Conservation (phyloP, 2,888 invertebrate species). For the Drosophila flavopinicola region DNA sequence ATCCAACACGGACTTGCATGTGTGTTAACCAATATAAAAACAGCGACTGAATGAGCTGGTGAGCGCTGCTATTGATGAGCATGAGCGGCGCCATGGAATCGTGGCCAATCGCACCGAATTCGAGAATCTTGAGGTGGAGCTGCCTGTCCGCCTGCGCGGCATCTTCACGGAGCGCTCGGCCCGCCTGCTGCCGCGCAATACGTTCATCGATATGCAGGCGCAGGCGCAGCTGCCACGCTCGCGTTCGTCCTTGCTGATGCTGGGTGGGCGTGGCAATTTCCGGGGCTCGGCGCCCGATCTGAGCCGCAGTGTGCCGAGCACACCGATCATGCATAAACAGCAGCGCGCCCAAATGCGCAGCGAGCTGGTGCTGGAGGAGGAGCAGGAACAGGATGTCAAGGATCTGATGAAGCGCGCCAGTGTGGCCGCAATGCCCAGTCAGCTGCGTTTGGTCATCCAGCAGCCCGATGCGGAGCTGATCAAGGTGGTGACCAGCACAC, state of each 20-base stretch:
- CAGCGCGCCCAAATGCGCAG: conserved; percentile 66
- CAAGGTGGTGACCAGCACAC: conserved; percentile 62
- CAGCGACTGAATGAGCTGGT: conserved; percentile 74
- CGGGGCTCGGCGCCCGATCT: conserved; percentile 84
- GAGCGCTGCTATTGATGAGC: conserved; percentile 64
- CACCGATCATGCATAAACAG: conserved; percentile 78
- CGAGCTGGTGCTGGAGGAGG: conserved; percentile 74
- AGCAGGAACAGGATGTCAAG: conserved; percentile 31
- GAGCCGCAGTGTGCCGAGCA: conserved; percentile 83
- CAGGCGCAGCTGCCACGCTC: conserved; percentile 85
- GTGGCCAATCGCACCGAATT: conserved; percentile 71
- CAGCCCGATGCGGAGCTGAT: conserved; percentile 58
- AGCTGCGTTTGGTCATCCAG: conserved; percentile 53
- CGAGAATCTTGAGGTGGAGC: conserved; percentile 80
- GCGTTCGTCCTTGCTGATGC: conserved; percentile 85
- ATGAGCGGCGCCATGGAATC: conserved; percentile 62
- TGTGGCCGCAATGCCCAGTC: conserved; percentile 54
- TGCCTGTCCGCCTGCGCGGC: conserved; percentile 81
- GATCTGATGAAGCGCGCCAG: conserved; percentile 62
- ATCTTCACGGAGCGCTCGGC: conserved; percentile 73
- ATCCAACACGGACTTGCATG: conserved; percentile 61
- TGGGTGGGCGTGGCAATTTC: conserved; percentile 70
- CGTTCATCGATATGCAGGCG: conserved; percentile 85
- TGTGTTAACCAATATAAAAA: conserved; percentile 84
- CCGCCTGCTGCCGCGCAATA: conserved; percentile 79